Conservation (phyloP, 2,797 vertebrate species). For the Artibeus lituratus region DNA sequence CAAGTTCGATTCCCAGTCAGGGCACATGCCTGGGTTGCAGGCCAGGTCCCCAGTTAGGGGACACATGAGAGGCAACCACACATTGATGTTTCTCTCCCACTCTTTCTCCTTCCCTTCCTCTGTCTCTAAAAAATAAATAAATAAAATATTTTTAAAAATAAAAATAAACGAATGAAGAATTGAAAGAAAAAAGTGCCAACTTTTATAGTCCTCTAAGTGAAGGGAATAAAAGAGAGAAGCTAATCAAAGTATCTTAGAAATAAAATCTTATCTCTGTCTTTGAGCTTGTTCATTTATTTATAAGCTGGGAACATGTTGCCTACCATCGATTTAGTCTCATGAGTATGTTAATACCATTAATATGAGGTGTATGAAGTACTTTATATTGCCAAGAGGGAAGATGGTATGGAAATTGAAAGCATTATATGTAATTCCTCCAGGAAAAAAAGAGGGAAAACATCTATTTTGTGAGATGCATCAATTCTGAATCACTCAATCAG, state of each 20-base stretch:
- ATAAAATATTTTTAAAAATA: background rate
- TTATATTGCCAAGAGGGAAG: slow-evolving; percentile 23
- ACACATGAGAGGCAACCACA: too few species aligned
- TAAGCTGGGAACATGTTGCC: background rate
- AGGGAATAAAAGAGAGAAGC: background rate
- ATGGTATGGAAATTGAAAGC: slow-evolving; percentile 34
- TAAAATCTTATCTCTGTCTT: background rate
- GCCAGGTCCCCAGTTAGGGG: too few species aligned
- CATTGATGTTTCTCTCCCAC: too few species aligned
- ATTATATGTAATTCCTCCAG: background rate
- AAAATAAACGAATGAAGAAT: background rate
- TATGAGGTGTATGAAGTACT: slow-evolving; percentile 45
- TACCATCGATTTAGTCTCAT: background rate
- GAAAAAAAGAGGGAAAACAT: background rate
- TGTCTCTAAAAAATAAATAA: too few species aligned
- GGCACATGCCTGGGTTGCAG: too few species aligned
- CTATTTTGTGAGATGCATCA: background rate
- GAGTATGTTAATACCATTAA: slow-evolving; percentile 38
- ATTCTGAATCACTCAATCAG: background rate
- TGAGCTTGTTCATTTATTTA: slow-evolving; percentile 25
- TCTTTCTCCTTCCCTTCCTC: too few species aligned
- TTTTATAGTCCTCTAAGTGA: background rate
- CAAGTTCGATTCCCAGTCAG: too few species aligned
- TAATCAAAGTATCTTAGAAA: background rate
- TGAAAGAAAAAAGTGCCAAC: background rate